A percentile compares a stretch with the other conserved stretches of the same genome.
Evolutionary conservation across 2,113 vertebrate genomes (phyloP).

Genomic region (Hemibagrus wyckioides): DNA sequence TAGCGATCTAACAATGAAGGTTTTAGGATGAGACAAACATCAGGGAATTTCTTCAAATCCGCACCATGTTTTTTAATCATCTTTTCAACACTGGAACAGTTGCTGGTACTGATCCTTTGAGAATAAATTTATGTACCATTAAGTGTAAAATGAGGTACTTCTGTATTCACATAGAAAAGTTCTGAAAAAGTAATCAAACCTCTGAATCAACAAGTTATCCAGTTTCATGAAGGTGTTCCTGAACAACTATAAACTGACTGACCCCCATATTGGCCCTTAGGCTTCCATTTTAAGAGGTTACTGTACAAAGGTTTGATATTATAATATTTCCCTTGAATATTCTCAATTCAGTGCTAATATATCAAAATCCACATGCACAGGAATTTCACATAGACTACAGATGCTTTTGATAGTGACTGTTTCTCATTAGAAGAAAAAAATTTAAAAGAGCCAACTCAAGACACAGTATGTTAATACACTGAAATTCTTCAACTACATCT

Average conservation of each 20-base stretch:
- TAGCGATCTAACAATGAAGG: background rate
- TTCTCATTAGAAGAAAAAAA: background rate
- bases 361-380: background rate
- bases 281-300: background rate
- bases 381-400: background rate
- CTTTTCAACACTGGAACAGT: background rate
- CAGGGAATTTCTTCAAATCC: background rate
- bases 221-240: background rate
- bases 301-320: background rate
- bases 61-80: background rate
- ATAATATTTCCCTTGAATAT: too few relatives aligned
- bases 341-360: background rate
- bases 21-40: background rate
- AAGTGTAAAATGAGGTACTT: background rate
- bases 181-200: background rate
- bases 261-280: background rate
- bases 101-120: background rate
- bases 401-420: background rate
- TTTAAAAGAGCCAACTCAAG: background rate
- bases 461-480: background rate
- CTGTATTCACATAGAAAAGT: background rate
- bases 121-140: background rate
- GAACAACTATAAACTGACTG: background rate
- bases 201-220: background rate
- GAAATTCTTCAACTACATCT: background rate